Evolutionary conservation across 2,797 vertebrate genomes (phyloP).

Genomic region (Sciaenops ocellatus): DNA sequence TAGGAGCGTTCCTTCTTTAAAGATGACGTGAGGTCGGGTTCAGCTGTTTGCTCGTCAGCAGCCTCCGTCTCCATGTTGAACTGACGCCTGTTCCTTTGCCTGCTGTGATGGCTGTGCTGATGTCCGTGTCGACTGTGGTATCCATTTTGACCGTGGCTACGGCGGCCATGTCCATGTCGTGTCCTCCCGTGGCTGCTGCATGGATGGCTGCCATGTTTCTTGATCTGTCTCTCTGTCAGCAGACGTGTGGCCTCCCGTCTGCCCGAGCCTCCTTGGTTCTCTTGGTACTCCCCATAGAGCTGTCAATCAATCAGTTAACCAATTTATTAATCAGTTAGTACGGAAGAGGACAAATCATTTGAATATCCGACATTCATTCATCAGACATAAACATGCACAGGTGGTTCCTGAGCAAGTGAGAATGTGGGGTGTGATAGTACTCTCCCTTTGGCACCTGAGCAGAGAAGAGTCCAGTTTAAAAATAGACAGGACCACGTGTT

Average conservation of each 20-base stretch:
- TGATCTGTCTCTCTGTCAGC: constrained; percentile 83
- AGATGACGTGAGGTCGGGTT: constrained; percentile 55
- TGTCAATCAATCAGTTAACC: constrained; percentile 60
- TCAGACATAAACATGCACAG: constrained; percentile 16
- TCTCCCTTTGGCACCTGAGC: constrained; percentile 34
- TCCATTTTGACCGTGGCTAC: constrained; percentile 61
- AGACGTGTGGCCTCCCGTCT: constrained; percentile 87
- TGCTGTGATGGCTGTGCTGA: constrained; percentile 53
- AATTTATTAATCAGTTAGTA: background rate
- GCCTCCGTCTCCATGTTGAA: constrained; percentile 53
- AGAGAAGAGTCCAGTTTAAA: constrained; percentile 53
- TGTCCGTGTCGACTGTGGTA: constrained; percentile 60
- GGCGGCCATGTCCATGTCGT: constrained; percentile 59
- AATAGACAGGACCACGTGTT: constrained; percentile 70
- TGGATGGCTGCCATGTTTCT: constrained; percentile 72
- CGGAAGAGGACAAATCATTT: background rate
- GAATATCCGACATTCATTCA: constrained; percentile 7
- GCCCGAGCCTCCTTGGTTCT: constrained; percentile 85
- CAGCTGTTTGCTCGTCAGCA: constrained; percentile 34
- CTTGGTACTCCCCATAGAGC: constrained; percentile 93
- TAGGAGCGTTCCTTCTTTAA: constrained; percentile 84
- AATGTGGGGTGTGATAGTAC: constrained; percentile 46
- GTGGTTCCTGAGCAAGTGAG: constrained; percentile 14
- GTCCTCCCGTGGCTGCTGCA: constrained; percentile 44
- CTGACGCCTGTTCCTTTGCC: constrained; percentile 54